Evolutionary conservation across 2,888 invertebrate species (phyloP), one percentile per base, ranked within the genome.

Genomic region (Eudemis profundana): DNA sequence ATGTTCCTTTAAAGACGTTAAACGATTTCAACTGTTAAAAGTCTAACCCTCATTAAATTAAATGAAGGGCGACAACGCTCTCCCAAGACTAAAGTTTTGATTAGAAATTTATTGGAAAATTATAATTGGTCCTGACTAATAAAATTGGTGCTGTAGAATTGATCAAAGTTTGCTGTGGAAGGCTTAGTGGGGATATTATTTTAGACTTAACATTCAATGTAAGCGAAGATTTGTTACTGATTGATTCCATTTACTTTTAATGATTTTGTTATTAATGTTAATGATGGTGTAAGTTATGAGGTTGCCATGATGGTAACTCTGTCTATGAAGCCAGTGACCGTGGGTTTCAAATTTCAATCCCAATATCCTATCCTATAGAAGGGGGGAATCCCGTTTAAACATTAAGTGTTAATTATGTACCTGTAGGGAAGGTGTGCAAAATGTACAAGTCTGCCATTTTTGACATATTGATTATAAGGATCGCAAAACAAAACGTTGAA

Each of bases 21-120:
- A 17, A 12, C 27, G 15, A 54, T 54, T 23, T 54, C 12, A 4
- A 27, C 27, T 42, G 27, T 14, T 54, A 54, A 40, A 44, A 40
- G 40, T 42, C 27, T 56, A 19, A 50, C 42, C 15, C 23, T 54
- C 14, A 54, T 62, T 47, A 29, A 33, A 56, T 54, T 19, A 47
- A 61, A 50, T 50, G 42, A 33, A 42, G 14, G 40, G 40, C 33
- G 62, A 63, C 50, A 51, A 36, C 47, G 33, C 17, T 46, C 17
- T 54, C 40, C 38, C 12, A 54, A 46, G 56, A 10, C 19, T 49
- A 49, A 56, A 63, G 56, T 63, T 56, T 49, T 63, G 47, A 56
- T 63, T 49, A 63, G 29, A 56, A 63, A 63, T 63, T 62, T 54
- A 63, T 63, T 63, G 49, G 56, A 56, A 56, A 56, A 56, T 63